Conservation (phyloP, 2,888 invertebrate genomes). For the Drosophila atroscutellata region DNA sequence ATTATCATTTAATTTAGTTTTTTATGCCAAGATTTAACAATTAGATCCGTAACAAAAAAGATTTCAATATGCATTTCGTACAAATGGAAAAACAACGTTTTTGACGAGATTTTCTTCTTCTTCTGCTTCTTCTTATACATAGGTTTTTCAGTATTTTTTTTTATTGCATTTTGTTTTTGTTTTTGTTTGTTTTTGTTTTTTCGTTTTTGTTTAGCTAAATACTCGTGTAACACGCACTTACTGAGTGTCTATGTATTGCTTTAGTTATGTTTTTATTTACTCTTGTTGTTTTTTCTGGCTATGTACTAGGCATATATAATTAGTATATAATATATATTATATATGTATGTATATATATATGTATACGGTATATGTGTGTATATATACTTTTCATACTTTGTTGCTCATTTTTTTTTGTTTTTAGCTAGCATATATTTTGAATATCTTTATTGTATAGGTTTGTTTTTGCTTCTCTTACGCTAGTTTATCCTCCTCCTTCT, state of each 20-base stretch:
- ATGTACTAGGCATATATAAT: slow-evolving; percentile 57
- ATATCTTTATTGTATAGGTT: slow-evolving; percentile 77
- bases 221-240: slow-evolving; percentile 75
- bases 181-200: slow-evolving; percentile 20
- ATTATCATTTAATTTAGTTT: slow-evolving; percentile 21
- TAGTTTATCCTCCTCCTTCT: slow-evolving; percentile 29
- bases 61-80: slow-evolving; percentile 14
- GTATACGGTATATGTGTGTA: slow-evolving; percentile 48
- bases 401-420: slow-evolving; percentile 21
- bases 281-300: slow-evolving; percentile 49
- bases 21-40: slow-evolving; percentile 63
- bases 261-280: slow-evolving; percentile 58
- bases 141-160: slow-evolving; percentile 51
- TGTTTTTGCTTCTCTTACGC: slow-evolving; percentile 29
- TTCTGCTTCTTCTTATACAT: slow-evolving; percentile 18
- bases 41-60: slow-evolving; percentile 54
- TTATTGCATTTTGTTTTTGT: slow-evolving; percentile 37
- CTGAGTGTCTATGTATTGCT: slow-evolving; percentile 79
- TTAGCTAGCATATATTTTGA: slow-evolving; percentile 76
- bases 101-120: slow-evolving; percentile 18
- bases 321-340: slow-evolving; percentile 43
- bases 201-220: slow-evolving; percentile 62
- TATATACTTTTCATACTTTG: slow-evolving; percentile 32
- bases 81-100: slow-evolving; percentile 25
- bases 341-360: slow-evolving; percentile 50